Conservation (phyloP, 2,888 invertebrate species). For the Atrina japonica region DNA sequence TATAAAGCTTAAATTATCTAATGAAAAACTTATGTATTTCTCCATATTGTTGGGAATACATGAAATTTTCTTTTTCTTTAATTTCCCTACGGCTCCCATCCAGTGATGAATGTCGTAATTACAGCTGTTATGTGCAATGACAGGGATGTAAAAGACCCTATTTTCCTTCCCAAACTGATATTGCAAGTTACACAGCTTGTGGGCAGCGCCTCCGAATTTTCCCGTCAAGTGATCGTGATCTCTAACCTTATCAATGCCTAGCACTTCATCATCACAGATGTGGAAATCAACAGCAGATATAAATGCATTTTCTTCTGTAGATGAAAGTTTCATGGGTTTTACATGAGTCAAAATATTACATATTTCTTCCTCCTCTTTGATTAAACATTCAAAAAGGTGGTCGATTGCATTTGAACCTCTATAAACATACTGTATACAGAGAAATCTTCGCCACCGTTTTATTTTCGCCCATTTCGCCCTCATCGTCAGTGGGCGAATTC, state of each 20-base stretch:
- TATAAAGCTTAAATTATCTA: slow-evolving; percentile 46
- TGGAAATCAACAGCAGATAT: slow-evolving; percentile 15
- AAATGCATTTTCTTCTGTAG: slow-evolving; percentile 21
- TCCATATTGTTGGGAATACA: slow-evolving; percentile 53
- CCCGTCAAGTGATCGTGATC: slow-evolving; percentile 50
- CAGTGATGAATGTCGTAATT: slow-evolving; percentile 48
- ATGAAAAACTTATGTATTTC: slow-evolving; percentile 54
- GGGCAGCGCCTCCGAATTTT: slow-evolving; percentile 46
- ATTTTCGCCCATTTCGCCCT: too few relatives aligned
- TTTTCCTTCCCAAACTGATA: slow-evolving; percentile 28
- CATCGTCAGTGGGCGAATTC: too few relatives aligned
- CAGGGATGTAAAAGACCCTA: slow-evolving; percentile 31
- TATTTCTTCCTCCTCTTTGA: slow-evolving; percentile 38
- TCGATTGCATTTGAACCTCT: slow-evolving; percentile 31
- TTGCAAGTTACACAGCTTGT: slow-evolving; percentile 43
- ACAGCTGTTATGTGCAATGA: slow-evolving; percentile 49
- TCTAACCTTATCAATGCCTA: slow-evolving; percentile 26
- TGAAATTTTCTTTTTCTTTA: slow-evolving; percentile 34
- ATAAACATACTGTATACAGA: too few relatives aligned
- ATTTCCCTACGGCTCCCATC: slow-evolving; percentile 37
- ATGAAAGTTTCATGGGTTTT: slow-evolving; percentile 32
- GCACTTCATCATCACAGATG: slow-evolving; percentile 34
- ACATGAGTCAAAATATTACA: slow-evolving; percentile 20
- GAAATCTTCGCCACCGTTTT: too few relatives aligned
- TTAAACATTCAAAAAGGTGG: slow-evolving; percentile 30